Conservation (phyloP, 2,797 vertebrate species). For the Lateolabrax maculatus region DNA sequence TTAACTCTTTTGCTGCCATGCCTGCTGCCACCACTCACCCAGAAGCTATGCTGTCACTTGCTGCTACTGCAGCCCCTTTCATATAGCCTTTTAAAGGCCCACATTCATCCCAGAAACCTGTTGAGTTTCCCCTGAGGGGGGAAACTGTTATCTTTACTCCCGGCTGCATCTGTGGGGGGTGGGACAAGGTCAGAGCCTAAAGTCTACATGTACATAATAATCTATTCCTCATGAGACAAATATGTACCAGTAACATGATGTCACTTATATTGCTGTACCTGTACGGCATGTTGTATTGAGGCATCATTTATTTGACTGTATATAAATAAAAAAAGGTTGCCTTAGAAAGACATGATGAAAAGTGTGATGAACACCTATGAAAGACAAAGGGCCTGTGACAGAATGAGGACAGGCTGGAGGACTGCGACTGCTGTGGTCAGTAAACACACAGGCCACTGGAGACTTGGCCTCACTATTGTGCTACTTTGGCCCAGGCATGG, state of each 20-base stretch:
- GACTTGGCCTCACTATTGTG: constrained; percentile 53
- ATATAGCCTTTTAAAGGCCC: background rate
- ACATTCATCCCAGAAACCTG: background rate
- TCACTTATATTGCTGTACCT: background rate
- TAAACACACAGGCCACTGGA: constrained; percentile 67
- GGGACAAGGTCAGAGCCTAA: background rate
- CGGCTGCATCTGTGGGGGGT: background rate
- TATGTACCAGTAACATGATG: no score
- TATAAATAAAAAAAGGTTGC: constrained; percentile 3
- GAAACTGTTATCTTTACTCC: background rate
- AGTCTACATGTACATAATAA: background rate
- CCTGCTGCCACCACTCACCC: background rate
- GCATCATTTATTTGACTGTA: background rate
- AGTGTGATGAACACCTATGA: constrained; percentile 49
- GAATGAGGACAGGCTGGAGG: constrained; percentile 73
- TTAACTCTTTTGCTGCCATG: background rate
- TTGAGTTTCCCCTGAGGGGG: no score
- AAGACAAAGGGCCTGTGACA: constrained; percentile 68
- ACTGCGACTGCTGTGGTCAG: constrained; percentile 59
- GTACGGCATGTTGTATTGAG: background rate
- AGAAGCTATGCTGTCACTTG: background rate
- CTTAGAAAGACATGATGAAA: constrained; percentile 24
- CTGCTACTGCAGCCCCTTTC: background rate
- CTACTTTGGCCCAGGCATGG: constrained; percentile 39
- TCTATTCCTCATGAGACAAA: no score